Evolutionary conservation across 2,113 vertebrate genomes (phyloP).

Genomic region (human): GRCh38 chr2:42578501-42579000

Average conservation of each 20-base stretch:
- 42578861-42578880: conserved; percentile 22
- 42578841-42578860: conserved; percentile 38
- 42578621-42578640: not conserved
- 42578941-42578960: conserved; percentile 36
- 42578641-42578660: not conserved
- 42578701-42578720: conserved; percentile 2
- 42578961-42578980: conserved; percentile 21
- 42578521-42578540: not conserved
- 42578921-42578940: not conserved
- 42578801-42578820: conserved; percentile 31
- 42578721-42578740: not conserved
- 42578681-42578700: not conserved
- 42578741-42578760: conserved; percentile 15
- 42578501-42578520: not conserved
- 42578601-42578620: not conserved
- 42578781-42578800: not conserved
- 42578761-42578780: not conserved
- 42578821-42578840: conserved; percentile 33
- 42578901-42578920: conserved; percentile 39
- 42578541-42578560: not conserved
- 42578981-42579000: conserved; percentile 40
- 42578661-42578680: conserved; percentile 5
- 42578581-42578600: not conserved
- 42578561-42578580: not conserved
- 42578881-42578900: conserved; percentile 34